Conservation (phyloP, 2,888 invertebrate species). For the Caradrina kadenii region DNA sequence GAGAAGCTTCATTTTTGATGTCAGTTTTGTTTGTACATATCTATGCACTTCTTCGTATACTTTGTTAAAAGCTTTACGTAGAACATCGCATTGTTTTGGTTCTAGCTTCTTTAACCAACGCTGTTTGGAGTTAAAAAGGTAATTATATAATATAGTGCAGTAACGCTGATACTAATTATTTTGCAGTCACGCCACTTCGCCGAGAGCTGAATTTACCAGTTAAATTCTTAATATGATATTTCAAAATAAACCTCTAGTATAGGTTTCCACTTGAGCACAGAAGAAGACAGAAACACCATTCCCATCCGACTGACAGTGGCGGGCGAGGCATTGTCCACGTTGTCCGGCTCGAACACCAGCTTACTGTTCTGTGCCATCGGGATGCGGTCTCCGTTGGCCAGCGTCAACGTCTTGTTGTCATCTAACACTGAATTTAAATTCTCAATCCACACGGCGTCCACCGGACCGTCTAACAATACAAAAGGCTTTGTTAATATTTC, state of each 20-base stretch:
- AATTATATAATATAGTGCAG: not conserved
- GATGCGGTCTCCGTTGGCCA: slow-evolving; percentile 97
- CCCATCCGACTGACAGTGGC: slow-evolving; percentile 97
- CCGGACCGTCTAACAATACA: slow-evolving; percentile 93
- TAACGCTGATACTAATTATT: not conserved
- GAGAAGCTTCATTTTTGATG: slow-evolving; percentile 94
- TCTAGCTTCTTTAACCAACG: slow-evolving; percentile 93
- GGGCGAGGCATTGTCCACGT: slow-evolving; percentile 97
- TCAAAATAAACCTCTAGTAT: slow-evolving; percentile 92
- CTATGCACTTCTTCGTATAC: slow-evolving; percentile 94
- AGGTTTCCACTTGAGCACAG: slow-evolving; percentile 95
- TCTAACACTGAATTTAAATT: slow-evolving; percentile 97
- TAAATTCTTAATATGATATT: not conserved
- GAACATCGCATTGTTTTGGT: slow-evolving; percentile 45
- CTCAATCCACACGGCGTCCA: slow-evolving; percentile 98
- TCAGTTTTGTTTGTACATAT: slow-evolving; percentile 93
- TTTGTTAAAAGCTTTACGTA: slow-evolving; percentile 91
- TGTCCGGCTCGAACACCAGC: slow-evolving; percentile 96
- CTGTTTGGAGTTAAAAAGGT: slow-evolving; percentile 60
- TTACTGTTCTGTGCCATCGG: slow-evolving; percentile 96
- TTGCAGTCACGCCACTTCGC: not conserved
- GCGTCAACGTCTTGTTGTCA: slow-evolving; percentile 96
- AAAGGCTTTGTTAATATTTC: not conserved
- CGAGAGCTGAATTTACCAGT: not conserved
- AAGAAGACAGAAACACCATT: slow-evolving; percentile 97